Conservation (phyloP, 2,888 invertebrate species). For the Agriopis leucophaearia region DNA sequence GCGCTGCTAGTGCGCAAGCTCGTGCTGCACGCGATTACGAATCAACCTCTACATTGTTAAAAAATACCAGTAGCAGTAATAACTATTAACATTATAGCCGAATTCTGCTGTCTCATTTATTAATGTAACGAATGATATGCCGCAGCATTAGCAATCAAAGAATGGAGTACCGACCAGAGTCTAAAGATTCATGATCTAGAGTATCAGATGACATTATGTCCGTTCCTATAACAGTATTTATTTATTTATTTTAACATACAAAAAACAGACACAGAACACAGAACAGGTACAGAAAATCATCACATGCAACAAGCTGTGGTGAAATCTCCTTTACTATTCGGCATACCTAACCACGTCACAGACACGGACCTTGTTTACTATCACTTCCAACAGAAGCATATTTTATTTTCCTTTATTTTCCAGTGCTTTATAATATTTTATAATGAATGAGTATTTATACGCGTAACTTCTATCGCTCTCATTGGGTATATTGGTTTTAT, state of each 20-base stretch:
- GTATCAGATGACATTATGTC: no score
- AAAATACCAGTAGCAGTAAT: not conserved
- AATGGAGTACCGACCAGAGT: not conserved
- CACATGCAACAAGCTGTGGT: no score
- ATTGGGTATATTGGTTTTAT: not conserved
- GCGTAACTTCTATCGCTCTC: not conserved
- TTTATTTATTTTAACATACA: no score
- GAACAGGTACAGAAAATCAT: not conserved
- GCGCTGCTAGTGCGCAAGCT: constrained; percentile 45
- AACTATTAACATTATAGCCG: not conserved
- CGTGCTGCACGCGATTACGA: constrained; percentile 12
- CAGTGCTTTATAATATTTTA: constrained; percentile 59
- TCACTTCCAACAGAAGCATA: constrained; percentile 64
- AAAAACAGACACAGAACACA: not conserved
- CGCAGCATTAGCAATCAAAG: not conserved
- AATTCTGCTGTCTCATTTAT: not conserved
- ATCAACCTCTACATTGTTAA: not conserved
- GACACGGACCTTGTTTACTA: constrained; percentile 71
- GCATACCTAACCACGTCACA: constrained; percentile 56
- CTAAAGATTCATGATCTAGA: no score
- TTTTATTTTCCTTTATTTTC: constrained; percentile 66
- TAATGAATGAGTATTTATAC: no score
- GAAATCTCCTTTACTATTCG: constrained; percentile 18
- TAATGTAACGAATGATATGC: not conserved
- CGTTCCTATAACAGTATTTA: no score